phyloP scores from a whole-genome alignment of 92 coral and sea anemone species.

The Siderastrea siderea region DNA sequence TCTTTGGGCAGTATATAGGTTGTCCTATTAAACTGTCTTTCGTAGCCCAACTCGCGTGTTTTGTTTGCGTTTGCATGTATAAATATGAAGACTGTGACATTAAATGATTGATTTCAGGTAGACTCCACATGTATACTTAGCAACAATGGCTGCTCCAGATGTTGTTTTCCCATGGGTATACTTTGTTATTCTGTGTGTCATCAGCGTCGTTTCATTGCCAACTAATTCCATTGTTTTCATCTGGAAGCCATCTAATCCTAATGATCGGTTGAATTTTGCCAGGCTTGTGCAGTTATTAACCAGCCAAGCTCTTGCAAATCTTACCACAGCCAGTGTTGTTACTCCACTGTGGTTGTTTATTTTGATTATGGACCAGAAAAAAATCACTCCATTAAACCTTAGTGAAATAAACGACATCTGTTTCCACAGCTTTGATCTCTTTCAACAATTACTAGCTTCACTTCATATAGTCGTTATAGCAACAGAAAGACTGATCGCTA shows the following conservation, averaged over 20 bases:
- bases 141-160: too few species aligned
- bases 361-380: background rate
- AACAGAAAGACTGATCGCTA: slow-evolving; percentile 60
- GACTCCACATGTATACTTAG: too few species aligned
- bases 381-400: background rate
- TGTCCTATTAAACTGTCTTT: too few species aligned
- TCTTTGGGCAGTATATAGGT: too few species aligned
- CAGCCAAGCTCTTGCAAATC: slow-evolving; percentile 41
- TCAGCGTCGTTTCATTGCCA: slow-evolving; percentile 3
- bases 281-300: slow-evolving; percentile 52
- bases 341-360: slow-evolving; percentile 52
- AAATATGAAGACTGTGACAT: too few species aligned
- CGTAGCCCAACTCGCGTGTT: too few species aligned
- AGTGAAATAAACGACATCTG: slow-evolving; percentile 28
- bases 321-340: slow-evolving; percentile 17
- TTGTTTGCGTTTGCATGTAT: too few species aligned
- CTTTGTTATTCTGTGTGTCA: slow-evolving; percentile 14
- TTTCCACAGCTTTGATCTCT: slow-evolving; percentile 56
- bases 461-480: slow-evolving; percentile 50
- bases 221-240: slow-evolving; percentile 5
- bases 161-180: background rate
- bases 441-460: slow-evolving; percentile 49
- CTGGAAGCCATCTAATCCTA: slow-evolving; percentile 26
- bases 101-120: too few species aligned
- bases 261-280: slow-evolving; percentile 39